Conservation (phyloP, 1,140 invertebrate genomes). For the Himalopsyche phryganea region DNA sequence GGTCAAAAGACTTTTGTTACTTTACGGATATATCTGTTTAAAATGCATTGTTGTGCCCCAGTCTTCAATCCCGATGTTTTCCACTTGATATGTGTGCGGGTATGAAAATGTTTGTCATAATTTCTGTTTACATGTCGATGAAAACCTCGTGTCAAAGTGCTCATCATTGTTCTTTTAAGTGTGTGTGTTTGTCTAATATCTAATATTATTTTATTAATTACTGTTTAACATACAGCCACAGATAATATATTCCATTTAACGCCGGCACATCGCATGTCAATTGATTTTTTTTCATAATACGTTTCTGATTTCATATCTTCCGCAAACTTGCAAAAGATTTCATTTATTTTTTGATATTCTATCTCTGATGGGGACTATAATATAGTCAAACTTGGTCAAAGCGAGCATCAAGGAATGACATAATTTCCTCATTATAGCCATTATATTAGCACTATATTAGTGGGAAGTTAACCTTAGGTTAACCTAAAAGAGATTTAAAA, state of each 20-base stretch:
- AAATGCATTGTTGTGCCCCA: conserved; percentile 79
- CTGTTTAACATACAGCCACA: not conserved
- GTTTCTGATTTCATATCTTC: not conserved
- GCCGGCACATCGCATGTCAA: conserved; percentile 17
- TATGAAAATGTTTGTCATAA: conserved; percentile 34
- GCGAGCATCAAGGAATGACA: too few species aligned
- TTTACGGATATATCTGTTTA: conserved; percentile 33
- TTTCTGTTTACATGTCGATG: conserved; percentile 46
- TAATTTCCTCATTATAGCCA: too few species aligned
- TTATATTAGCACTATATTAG: too few species aligned
- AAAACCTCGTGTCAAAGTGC: conserved; percentile 38
- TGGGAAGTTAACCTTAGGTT: too few species aligned
- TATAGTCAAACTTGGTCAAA: too few species aligned
- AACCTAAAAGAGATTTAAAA: too few species aligned
- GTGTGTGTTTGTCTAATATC: conserved; percentile 27
- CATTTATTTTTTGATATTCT: too few species aligned
- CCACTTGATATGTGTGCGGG: conserved; percentile 34
- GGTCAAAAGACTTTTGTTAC: conserved; percentile 23
- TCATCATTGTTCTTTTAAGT: conserved; percentile 38
- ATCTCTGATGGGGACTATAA: too few species aligned
- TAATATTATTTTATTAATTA: conserved; percentile 2
- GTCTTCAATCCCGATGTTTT: conserved; percentile 51
- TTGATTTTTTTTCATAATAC: not conserved
- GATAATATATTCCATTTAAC: not conserved
- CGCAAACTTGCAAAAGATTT: not conserved